phyloP scores from a whole-genome alignment of 2,888 invertebrate genomes.

The Oegoconia quadripuncta region DNA sequence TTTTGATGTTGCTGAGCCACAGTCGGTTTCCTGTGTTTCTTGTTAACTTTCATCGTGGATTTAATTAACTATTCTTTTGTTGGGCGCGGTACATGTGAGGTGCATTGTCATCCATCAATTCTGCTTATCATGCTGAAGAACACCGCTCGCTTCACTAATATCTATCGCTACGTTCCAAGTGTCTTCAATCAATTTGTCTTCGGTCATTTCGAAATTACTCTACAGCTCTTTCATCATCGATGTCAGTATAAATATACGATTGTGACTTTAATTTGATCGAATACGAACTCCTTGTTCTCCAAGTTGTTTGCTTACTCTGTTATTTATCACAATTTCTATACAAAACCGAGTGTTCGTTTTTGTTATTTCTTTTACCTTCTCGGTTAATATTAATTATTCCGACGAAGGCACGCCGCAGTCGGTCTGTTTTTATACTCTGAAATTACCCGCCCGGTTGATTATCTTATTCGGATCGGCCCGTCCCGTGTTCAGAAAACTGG shows the following conservation, averaged over 20 bases:
- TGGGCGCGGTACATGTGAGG: constrained; percentile 41
- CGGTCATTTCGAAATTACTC: constrained; percentile 47
- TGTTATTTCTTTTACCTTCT: constrained; percentile 38
- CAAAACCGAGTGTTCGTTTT: constrained; percentile 24
- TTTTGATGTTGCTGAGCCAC: constrained; percentile 38
- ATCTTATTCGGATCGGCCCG: constrained; percentile 66
- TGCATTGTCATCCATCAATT: constrained; percentile 68
- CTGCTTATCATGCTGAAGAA: constrained; percentile 59
- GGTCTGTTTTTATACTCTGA: constrained; percentile 56
- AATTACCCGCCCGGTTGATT: constrained; percentile 68
- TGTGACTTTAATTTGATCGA: constrained; percentile 31
- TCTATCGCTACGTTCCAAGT: constrained; percentile 38
- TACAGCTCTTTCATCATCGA: constrained; percentile 47
- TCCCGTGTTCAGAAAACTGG: constrained; percentile 51
- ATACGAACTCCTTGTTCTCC: constrained; percentile 9
- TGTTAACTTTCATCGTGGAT: constrained; percentile 61
- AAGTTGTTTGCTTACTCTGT: constrained; percentile 9
- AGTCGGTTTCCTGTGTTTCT: constrained; percentile 42
- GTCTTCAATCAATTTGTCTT: constrained; percentile 63
- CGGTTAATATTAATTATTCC: constrained; percentile 60
- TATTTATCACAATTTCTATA: constrained; percentile 9
- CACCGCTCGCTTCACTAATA: constrained; percentile 36
- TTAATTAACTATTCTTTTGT: constrained; percentile 72
- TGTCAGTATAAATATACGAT: constrained; percentile 21
- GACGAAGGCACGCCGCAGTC: constrained; percentile 45